Conservation (phyloP, 2,797 vertebrate species). For the Acanthurus leucopareius region DNA sequence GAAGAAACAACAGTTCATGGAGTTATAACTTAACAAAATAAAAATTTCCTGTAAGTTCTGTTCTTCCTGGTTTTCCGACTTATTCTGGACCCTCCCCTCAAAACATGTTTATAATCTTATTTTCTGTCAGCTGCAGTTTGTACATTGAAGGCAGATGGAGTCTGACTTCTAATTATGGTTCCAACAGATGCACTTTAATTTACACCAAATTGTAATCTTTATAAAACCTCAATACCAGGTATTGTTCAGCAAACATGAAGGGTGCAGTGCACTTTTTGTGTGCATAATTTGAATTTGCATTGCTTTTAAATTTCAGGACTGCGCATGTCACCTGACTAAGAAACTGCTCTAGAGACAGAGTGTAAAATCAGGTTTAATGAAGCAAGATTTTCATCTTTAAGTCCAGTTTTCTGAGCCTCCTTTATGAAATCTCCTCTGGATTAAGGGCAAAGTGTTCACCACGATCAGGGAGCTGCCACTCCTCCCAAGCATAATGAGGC, state of each 20-base stretch:
- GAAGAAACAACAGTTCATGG: conserved; percentile 38
- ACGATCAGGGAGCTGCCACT: not conserved
- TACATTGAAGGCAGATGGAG: not conserved
- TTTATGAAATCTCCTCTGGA: conserved; percentile 1
- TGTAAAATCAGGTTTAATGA: not conserved
- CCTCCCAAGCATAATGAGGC: not conserved
- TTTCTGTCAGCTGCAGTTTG: not conserved
- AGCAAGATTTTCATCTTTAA: not conserved
- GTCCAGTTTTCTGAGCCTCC: not conserved
- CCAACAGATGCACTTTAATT: not conserved
- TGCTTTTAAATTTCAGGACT: not conserved
- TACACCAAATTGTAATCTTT: not conserved
- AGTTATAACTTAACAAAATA: conserved; percentile 58
- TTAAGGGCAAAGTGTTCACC: not conserved
- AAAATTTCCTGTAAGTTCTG: conserved; percentile 54
- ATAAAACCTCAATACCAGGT: not conserved
- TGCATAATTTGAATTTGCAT: not conserved
- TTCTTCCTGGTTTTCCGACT: conserved; percentile 45
- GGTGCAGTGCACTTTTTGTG: not conserved
- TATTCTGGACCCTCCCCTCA: conserved; percentile 11
- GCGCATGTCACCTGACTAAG: not conserved
- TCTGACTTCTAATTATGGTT: not conserved
- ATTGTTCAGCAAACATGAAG: not conserved
- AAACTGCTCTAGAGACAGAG: not conserved
- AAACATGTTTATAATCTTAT: not conserved